Evolutionary conservation across 2,888 invertebrate genomes (phyloP).

Genomic region (Caradrina clavipalpis): DNA sequence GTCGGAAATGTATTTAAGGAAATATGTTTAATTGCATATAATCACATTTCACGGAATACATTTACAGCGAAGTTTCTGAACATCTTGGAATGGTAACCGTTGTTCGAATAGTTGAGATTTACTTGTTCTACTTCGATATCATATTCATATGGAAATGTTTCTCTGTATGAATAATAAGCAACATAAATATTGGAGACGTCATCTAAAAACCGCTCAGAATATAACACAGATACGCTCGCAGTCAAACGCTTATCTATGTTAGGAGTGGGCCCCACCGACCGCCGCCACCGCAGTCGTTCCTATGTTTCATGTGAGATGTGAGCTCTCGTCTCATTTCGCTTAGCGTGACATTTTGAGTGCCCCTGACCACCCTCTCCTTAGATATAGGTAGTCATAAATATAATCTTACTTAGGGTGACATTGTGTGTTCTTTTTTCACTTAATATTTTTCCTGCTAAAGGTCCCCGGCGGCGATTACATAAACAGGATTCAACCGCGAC

Average conservation of each 20-base stretch:
- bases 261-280: conserved; percentile 38
- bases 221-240: conserved; percentile 54
- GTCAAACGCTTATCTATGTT: conserved; percentile 62
- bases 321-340: conserved; percentile 69
- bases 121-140: neutral
- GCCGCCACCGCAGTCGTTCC: conserved; percentile 15
- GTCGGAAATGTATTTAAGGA: conserved; percentile 42
- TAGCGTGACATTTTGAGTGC: conserved; percentile 69
- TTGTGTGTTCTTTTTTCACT: conserved; percentile 89
- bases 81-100: conserved; percentile 1
- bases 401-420: conserved; percentile 84
- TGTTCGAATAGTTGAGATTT: conserved; percentile 10
- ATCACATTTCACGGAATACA: conserved; percentile 35
- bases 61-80: conserved; percentile 12
- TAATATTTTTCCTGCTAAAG: conserved; percentile 89
- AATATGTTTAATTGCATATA: conserved; percentile 48
- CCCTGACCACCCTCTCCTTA: conserved; percentile 71
- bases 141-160: conserved; percentile 1
- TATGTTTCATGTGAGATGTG: conserved; percentile 61
- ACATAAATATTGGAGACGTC: conserved; percentile 41
- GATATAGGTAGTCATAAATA: conserved; percentile 79
- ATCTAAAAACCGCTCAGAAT: conserved; percentile 34
- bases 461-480: conserved; percentile 90
- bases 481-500: conserved; percentile 91
- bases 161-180: conserved; percentile 29